Conservation (phyloP, 1,140 invertebrate species). For the Drosophila chauvacae region DNA sequence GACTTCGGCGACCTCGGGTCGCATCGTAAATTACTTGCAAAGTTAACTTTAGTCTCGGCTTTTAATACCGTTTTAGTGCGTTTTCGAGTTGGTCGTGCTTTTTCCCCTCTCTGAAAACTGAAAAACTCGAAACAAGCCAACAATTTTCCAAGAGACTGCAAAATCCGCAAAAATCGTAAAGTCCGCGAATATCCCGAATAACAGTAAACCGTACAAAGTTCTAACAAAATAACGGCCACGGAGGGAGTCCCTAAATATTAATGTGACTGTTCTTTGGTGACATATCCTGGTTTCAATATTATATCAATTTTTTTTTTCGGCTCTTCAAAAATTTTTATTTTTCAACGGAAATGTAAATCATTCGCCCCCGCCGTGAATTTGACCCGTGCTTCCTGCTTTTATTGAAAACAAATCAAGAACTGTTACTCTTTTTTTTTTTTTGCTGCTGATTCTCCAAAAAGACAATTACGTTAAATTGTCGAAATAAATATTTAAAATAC, state of each 20-base stretch:
- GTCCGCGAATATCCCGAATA: constrained; percentile 2
- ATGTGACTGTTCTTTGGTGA: constrained; percentile 28
- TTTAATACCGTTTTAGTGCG: constrained; percentile 84
- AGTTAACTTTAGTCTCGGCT: constrained; percentile 83
- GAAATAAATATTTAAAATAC: constrained; percentile 24
- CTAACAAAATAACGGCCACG: constrained; percentile 4
- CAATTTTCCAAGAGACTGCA: constrained; percentile 22
- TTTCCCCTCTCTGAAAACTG: constrained; percentile 42
- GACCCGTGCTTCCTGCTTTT: constrained; percentile 55
- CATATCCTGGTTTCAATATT: constrained; percentile 16
- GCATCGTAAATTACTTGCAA: constrained; percentile 81
- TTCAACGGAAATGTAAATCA: constrained; percentile 82
- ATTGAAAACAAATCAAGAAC: constrained; percentile 42
- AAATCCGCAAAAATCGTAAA: neutral
- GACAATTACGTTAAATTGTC: constrained; percentile 49
- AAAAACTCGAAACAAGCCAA: constrained; percentile 17
- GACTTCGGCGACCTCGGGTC: constrained; percentile 49
- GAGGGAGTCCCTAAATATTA: constrained; percentile 1
- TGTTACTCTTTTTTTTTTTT: constrained; percentile 9
- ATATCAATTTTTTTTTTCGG: constrained; percentile 33
- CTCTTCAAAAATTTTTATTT: constrained; percentile 30
- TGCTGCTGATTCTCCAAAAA: constrained; percentile 13
- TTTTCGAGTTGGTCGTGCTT: constrained; percentile 84
- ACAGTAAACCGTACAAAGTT: constrained; percentile 12
- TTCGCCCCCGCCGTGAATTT: constrained; percentile 70